phyloP scores from a whole-genome alignment of 2,113 vertebrate species.

The Rhodinocichla rosea region DNA sequence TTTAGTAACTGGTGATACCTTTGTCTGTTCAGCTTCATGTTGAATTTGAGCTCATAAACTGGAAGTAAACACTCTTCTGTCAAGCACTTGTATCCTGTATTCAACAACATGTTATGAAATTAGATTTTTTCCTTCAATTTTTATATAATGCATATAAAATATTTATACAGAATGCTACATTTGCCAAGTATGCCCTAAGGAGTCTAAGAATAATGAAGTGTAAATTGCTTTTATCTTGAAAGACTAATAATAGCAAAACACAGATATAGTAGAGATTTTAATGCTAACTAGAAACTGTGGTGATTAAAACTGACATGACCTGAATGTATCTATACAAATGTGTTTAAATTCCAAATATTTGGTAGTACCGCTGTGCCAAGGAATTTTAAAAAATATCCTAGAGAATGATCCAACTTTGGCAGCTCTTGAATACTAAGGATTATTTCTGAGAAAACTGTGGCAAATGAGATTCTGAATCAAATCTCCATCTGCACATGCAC shows the following conservation, averaged over 20 bases:
- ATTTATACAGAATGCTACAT: background rate
- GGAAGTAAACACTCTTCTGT: background rate
- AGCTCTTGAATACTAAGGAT: background rate
- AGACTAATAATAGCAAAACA: background rate
- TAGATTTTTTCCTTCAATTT: background rate
- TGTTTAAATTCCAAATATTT: background rate
- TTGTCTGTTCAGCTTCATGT: background rate
- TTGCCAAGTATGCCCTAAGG: background rate
- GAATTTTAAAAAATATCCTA: background rate
- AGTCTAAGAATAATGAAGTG: background rate
- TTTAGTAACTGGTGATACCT: background rate
- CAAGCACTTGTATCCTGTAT: background rate
- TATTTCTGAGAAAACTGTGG: background rate
- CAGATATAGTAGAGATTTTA: background rate
- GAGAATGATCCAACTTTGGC: background rate
- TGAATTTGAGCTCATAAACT: background rate
- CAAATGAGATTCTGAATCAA: background rate
- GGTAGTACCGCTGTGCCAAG: background rate
- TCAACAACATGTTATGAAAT: background rate
- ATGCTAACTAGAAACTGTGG: background rate
- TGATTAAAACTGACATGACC: slow-evolving; percentile 10
- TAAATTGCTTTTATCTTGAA: background rate
- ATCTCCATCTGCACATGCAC: background rate
- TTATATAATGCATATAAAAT: background rate
- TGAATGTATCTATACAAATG: background rate